phyloP scores from a whole-genome alignment of 2,113 vertebrate genomes.

The Solea senegalensis region DNA sequence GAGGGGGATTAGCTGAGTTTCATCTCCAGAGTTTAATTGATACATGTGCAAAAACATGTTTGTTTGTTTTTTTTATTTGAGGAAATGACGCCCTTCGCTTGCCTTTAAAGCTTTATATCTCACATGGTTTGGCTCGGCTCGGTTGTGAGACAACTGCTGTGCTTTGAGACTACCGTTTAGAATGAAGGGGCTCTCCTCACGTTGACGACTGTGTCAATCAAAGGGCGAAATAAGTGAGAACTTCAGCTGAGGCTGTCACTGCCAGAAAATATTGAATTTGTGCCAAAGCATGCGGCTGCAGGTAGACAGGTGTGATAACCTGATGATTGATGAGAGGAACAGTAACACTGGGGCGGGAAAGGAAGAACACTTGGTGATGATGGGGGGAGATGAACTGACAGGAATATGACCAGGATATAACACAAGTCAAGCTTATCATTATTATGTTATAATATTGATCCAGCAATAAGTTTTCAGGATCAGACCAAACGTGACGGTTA shows the following conservation, averaged over 20 bases:
- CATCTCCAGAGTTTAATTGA: slow-evolving; percentile 57
- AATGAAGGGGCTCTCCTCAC: slow-evolving; percentile 30
- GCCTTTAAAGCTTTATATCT: neutral
- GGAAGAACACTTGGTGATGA: too few relatives aligned
- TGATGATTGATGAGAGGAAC: too few relatives aligned
- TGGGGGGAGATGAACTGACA: neutral
- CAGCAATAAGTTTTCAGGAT: slow-evolving; percentile 8
- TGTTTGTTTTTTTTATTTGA: neutral
- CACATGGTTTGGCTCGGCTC: slow-evolving; percentile 10
- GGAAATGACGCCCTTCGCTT: neutral
- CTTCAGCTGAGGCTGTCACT: neutral
- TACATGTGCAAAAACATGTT: slow-evolving; percentile 17
- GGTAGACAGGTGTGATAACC: too few relatives aligned
- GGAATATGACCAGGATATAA: neutral
- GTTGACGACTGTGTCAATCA: slow-evolving; percentile 41
- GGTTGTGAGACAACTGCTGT: neutral
- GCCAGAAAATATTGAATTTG: too few relatives aligned
- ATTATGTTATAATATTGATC: slow-evolving; percentile 14
- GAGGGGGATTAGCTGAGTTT: slow-evolving; percentile 56
- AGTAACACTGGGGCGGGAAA: too few relatives aligned
- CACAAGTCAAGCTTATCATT: neutral
- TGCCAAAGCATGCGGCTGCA: too few relatives aligned
- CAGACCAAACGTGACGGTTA: slow-evolving; percentile 14
- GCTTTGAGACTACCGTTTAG: slow-evolving; percentile 20
- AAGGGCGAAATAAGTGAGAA: neutral